Evolutionary conservation across 1,140 invertebrate genomes (phyloP).

Genomic region (Drosophila quadrilineata): DNA sequence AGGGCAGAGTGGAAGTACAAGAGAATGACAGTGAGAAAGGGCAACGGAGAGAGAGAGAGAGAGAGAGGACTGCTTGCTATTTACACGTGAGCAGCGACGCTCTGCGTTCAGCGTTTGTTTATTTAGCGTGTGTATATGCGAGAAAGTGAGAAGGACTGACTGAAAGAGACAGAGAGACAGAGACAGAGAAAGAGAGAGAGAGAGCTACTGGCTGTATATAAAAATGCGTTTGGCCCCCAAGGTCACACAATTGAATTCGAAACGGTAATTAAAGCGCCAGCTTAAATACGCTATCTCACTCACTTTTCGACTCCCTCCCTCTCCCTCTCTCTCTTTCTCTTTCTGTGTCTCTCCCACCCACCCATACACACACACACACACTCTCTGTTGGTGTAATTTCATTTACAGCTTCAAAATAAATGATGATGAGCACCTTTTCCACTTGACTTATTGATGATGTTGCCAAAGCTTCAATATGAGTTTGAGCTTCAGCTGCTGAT

Average conservation of each 20-base stretch:
- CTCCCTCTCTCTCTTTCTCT: neutral
- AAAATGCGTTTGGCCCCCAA: constrained; percentile 26
- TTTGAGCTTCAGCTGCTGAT: neutral
- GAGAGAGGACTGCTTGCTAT: neutral
- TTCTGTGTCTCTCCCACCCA: neutral
- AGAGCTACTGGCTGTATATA: too few relatives aligned
- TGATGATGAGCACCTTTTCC: constrained; percentile 27
- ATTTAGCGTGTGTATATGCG: constrained; percentile 34
- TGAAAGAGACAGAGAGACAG: too few relatives aligned
- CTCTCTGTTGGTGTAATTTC: constrained; percentile 24
- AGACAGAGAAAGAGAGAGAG: too few relatives aligned
- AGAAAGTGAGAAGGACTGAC: neutral
- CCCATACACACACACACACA: too few relatives aligned
- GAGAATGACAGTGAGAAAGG: neutral
- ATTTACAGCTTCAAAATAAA: constrained; percentile 8
- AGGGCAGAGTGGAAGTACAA: neutral
- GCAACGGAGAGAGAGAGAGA: neutral
- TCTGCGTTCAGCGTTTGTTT: constrained; percentile 42
- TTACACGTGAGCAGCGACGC: constrained; percentile 34
- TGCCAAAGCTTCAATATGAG: too few relatives aligned
- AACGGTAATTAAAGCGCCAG: constrained; percentile 31
- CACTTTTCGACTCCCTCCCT: neutral
- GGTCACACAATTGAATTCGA: constrained; percentile 42
- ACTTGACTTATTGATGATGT: constrained; percentile 33
- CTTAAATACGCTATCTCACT: constrained; percentile 21